Evolutionary conservation across 1,140 invertebrate species (phyloP), one percentile per base, ranked within the genome.

Genomic region (Macrobrachium nipponense): DNA sequence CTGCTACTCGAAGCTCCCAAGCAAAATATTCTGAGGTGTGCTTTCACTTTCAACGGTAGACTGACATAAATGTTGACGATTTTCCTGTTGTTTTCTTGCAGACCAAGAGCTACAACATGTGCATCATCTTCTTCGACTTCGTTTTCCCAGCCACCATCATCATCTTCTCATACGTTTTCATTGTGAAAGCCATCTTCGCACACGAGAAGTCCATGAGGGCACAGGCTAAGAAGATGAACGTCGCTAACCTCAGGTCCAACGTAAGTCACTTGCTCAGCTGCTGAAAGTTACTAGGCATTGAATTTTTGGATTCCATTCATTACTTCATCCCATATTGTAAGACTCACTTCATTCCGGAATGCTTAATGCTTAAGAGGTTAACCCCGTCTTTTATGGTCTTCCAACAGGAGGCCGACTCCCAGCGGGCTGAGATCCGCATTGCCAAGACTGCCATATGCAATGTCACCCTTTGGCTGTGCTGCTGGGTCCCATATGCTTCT

Each of bases 191-290:
- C 27, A 91, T 93, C 60, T 90, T 89, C 14, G 89, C 90, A 20
- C 92, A 93, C 89, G 92, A 93, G 87, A 90, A 90, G 51, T 90
- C 92, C 82, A 91, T 93, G 89, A 81, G 90, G 43, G 90, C 90
- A 61, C 91, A 92, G 85, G 91, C 91, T 17, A 91, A 91, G 87
- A 91, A 91, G 86, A 91, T 91, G 91, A 91, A 91, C 83, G 91
- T 91, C 14, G 89, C 91, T 17, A 90, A 90, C 27, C 89, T 91
- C 11, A 70, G 91, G 70, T 89, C 90, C 20, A 90, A 90, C 58
- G 80, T 82, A 44, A 82, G 80, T n/a, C 20, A 23, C 36, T 70
- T 14, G 20, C 36, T 20, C 36, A 6, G 15, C 36, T 5, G 20
- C 12, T 66, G 8, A 18, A 17, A 18, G 17, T 64, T 20, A 18